Percentiles rank a stretch among this genome's conserved stretches.
These are phyloP conservation scores for Charadrius vociferus DNA, from an alignment of 2,113 vertebrate genomes.

Conservation along the genomic window DNA sequence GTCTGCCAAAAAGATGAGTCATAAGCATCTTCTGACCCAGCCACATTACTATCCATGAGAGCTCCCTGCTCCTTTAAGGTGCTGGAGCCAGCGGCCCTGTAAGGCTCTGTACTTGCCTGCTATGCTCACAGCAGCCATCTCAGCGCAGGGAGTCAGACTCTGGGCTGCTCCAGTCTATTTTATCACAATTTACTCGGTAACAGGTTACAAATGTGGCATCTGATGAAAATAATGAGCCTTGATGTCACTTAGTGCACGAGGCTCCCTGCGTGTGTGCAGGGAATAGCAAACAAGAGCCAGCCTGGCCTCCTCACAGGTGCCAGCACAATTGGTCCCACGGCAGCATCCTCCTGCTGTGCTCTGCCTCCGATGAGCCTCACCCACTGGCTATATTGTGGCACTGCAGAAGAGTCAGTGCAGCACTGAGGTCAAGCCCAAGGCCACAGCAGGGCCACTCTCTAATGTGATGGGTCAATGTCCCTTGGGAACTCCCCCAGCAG, in stretches of 20 bases:
- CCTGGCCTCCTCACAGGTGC: conserved; percentile 4
- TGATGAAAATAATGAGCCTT: conserved; percentile 94
- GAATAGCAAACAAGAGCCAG: conserved; percentile 82
- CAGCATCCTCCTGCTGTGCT: neutral
- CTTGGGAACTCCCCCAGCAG: neutral
- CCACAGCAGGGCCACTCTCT: neutral
- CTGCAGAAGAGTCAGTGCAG: neutral
- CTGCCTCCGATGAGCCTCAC: neutral
- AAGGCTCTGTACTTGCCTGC: neutral
- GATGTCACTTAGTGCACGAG: conserved; percentile 87
- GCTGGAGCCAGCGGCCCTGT: neutral
- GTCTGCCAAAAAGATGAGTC: neutral
- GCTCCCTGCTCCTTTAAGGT: neutral
- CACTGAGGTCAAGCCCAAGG: neutral
- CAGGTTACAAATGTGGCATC: conserved; percentile 93
- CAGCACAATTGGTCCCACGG: neutral
- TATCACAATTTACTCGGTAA: conserved; percentile 90
- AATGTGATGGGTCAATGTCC: neutral
- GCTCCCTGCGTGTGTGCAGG: conserved; percentile 76
- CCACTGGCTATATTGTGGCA: neutral
- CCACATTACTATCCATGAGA: neutral
- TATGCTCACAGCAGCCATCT: conserved; percentile 1
- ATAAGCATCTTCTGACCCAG: neutral
- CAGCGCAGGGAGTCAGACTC: conserved; percentile 68
- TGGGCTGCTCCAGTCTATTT: conserved; percentile 82